Base-by-base conservation (phyloP, 2,888 invertebrate species). In the Julus scandinavius region DNA sequence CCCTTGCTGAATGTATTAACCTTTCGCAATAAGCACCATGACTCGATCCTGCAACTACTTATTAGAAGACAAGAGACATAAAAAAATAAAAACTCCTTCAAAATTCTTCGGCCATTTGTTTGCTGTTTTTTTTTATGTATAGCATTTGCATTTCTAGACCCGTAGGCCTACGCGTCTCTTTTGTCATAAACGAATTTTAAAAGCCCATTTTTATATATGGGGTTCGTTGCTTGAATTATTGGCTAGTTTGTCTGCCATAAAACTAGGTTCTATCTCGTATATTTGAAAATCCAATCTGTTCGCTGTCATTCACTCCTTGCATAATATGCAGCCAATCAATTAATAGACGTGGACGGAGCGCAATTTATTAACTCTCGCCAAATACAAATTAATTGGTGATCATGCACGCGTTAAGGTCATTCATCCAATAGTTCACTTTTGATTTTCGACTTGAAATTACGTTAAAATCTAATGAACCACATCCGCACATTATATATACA, bases 1-100 rank as follows among this genome's bases (percentile, higher is more conserved):
- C 15, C 15, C 50, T 85, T 41, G 17, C 85, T 49, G 85, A 85
- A 85, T 85, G 41, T 41, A 85, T 85, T 85, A 85, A 85, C 85
- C 85, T 85, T 85, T 85, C 50, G 85, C 85, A 85, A 45, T 49
- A 85, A 85, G 50, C 85, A 85, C 45, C 85, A 41, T 20, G 85
- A 85, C 85, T 85, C 45, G 45, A 85, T 85, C 50, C 50, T 85
- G 85, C 85, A 85, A 50, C 85, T 85, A 50, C 50, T 72, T 49
- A 85, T 49, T 50, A 85, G 85, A 85, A 85, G 50, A 85, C 85
- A 85, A 85, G 50, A 85, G 72, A 72, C 72, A 72, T 72, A 72
- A 72, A 72, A 63, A 72, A 72, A 11, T 29, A 72, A 72, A 72
- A 72, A 72, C 72, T 72, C 72, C 72, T 29, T 72, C 7, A 29